Conservation (phyloP, 2,113 vertebrate species). For the Actinemys pallida region DNA sequence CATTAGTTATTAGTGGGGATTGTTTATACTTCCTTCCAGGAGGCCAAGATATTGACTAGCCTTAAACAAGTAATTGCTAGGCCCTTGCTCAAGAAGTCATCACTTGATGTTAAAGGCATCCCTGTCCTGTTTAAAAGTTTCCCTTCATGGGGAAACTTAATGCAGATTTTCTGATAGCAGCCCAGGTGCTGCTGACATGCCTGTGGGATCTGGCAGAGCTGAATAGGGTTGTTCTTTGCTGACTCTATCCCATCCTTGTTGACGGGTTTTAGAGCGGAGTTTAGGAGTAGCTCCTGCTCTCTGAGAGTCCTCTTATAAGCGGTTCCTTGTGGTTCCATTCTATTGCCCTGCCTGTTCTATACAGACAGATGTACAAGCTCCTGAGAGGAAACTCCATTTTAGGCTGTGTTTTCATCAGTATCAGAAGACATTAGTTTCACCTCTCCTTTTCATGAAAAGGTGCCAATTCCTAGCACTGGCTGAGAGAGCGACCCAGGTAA, state of each 20-base stretch:
- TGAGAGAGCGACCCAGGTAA: conserved; percentile 25
- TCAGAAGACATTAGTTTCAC: neutral
- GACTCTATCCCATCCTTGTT: neutral
- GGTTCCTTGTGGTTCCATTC: neutral
- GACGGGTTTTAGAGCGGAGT: neutral
- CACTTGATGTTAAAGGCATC: neutral
- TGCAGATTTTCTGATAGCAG: neutral
- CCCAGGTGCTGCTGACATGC: neutral
- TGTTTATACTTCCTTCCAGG: neutral
- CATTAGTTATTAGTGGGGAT: neutral
- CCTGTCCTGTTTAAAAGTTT: neutral
- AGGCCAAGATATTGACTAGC: neutral
- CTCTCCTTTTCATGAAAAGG: neutral
- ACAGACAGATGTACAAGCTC: neutral
- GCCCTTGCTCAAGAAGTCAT: neutral
- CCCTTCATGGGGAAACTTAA: neutral
- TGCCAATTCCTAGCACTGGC: neutral
- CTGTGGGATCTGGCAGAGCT: neutral
- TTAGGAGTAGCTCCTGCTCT: neutral
- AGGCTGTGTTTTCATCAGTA: neutral
- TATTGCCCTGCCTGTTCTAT: neutral
- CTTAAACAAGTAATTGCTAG: neutral
- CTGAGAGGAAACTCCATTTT: neutral
- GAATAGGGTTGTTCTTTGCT: neutral
- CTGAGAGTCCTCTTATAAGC: neutral